A percentile compares a stretch with the other conserved stretches of the same genome.
phyloP scores from a whole-genome alignment of 1,140 invertebrate species.

The Drosophila leontia region DNA sequence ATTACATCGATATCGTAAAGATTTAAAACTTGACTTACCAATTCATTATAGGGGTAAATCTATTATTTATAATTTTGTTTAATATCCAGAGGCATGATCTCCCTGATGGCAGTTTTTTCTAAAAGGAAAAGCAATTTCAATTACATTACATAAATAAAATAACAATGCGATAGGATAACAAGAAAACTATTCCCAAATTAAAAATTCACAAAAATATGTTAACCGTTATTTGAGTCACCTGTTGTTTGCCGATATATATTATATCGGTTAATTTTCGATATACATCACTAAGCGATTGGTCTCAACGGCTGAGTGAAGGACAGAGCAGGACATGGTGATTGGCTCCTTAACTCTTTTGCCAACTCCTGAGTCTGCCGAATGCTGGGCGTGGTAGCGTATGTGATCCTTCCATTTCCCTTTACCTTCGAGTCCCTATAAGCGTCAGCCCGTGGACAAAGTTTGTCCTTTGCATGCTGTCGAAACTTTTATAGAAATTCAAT shows the following conservation, averaged over 20 bases:
- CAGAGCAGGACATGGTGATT: conserved; percentile 59
- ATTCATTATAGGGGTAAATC: no score
- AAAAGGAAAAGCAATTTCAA: no score
- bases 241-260: neutral
- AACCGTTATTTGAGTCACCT: neutral
- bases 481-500: conserved; percentile 81
- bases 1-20: neutral
- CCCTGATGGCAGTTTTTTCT: no score
- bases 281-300: conserved; percentile 10
- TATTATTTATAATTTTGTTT: neutral
- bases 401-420: conserved; percentile 21
- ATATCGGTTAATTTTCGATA: neutral
- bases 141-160: no score
- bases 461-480: conserved; percentile 76
- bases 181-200: no score
- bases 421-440: neutral
- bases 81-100: neutral
- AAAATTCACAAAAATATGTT: neutral
- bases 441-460: conserved; percentile 57
- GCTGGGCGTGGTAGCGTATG: conserved; percentile 53
- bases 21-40: neutral
- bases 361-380: conserved; percentile 50
- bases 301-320: conserved; percentile 14
- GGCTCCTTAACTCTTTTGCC: conserved; percentile 78
- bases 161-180: no score